Evolutionary conservation across 1,140 invertebrate genomes (phyloP).

Genomic region (Leptopilina clavipes): DNA sequence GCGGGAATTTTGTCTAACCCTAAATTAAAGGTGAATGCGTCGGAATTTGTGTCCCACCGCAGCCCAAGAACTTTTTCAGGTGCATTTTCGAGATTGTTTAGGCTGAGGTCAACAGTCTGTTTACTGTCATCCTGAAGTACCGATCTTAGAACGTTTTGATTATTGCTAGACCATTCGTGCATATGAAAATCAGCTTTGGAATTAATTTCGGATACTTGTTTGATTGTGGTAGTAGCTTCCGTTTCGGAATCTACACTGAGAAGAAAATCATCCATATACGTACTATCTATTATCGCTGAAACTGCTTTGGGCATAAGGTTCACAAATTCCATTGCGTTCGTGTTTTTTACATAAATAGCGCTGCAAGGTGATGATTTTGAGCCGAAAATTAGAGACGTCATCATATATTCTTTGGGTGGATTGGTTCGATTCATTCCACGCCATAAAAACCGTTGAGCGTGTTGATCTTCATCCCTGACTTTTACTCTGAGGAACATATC

Average conservation of each 20-base stretch:
- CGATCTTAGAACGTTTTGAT: background rate
- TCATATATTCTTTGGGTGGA: constrained; percentile 45
- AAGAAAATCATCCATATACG: constrained; percentile 37
- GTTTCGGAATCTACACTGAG: too few relatives aligned
- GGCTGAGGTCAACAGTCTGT: background rate
- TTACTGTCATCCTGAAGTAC: background rate
- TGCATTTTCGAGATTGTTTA: background rate
- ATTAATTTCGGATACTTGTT: constrained; percentile 40
- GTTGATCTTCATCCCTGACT: background rate
- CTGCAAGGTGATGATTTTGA: constrained; percentile 57
- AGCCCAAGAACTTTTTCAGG: background rate
- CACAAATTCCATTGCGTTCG: constrained; percentile 40
- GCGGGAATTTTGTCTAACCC: background rate
- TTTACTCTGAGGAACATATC: background rate
- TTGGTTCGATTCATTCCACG: background rate
- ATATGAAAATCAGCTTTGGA: background rate
- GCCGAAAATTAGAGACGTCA: constrained; percentile 64
- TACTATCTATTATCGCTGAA: background rate
- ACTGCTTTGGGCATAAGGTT: background rate
- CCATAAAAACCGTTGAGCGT: constrained; percentile 18
- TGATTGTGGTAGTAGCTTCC: constrained; percentile 44
- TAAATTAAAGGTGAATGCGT: background rate
- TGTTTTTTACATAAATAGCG: constrained; percentile 56
- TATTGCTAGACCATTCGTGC: background rate
- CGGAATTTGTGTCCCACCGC: background rate